A percentile compares a stretch with the other conserved stretches of the same genome.
Conservation (phyloP, 1,140 invertebrate species). For the Chlorops oryzae region DNA sequence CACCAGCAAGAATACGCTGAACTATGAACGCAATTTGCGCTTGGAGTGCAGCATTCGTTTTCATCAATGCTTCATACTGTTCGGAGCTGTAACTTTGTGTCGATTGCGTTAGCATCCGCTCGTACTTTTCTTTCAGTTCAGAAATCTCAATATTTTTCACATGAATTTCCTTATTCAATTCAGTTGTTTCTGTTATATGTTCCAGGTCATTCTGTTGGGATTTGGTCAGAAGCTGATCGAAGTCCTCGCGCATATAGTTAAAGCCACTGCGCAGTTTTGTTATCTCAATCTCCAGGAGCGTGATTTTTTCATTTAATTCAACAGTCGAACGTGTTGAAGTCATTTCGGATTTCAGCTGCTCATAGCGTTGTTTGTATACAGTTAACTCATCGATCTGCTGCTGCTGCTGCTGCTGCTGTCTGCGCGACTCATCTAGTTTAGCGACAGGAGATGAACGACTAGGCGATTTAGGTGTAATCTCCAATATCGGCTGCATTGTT, state of each 20-base stretch:
- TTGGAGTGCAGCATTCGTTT: conserved; percentile 25
- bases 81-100: conserved; percentile 31
- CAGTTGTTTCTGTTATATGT: conserved; percentile 23
- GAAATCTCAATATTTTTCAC: conserved; percentile 13
- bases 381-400: conserved; percentile 19
- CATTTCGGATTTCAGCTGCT: conserved; percentile 35
- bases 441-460: too few species aligned
- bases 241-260: conserved; percentile 32
- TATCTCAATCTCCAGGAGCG: conserved; percentile 26
- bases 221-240: conserved; percentile 24
- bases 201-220: conserved; percentile 23
- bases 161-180: conserved; percentile 14
- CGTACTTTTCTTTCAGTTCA: conserved; percentile 11
- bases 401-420: conserved; percentile 7
- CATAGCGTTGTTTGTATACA: conserved; percentile 31
- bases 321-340: conserved; percentile 28
- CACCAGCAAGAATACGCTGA: conserved; percentile 27
- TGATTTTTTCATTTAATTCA: conserved; percentile 24
- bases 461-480: too few species aligned
- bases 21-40: conserved; percentile 29
- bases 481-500: conserved; percentile 18
- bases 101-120: background rate
- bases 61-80: conserved; percentile 30
- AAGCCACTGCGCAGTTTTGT: conserved; percentile 26
- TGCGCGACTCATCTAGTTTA: background rate